phyloP scores from a whole-genome alignment of 1,140 invertebrate genomes.

The Maniola jurtina region DNA sequence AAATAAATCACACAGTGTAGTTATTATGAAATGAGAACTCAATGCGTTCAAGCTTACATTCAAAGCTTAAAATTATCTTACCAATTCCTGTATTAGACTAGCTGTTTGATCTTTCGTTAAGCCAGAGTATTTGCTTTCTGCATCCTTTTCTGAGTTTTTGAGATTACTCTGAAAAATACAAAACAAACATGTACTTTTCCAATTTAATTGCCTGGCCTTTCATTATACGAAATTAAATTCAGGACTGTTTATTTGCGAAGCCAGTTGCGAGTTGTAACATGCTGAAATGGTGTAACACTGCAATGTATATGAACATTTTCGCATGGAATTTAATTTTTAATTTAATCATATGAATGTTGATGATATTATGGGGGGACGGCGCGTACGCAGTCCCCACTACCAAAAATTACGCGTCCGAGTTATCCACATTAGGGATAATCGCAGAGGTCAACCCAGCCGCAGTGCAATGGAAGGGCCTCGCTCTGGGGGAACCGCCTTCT shows the following conservation, averaged over 20 bases:
- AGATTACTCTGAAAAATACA: conserved; percentile 53
- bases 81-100: conserved; percentile 68
- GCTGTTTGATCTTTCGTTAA: conserved; percentile 71
- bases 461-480: conserved; percentile 10
- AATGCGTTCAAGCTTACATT: no score
- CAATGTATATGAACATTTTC: no score
- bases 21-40: no score
- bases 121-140: conserved; percentile 57
- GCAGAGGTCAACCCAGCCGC: conserved; percentile 8
- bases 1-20: no score
- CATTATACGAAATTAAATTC: no score
- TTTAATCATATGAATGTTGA: no score
- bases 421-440: conserved; percentile 38
- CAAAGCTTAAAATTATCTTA: conserved; percentile 25
- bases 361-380: conserved; percentile 35
- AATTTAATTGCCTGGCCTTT: no score
- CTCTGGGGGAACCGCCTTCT: conserved; percentile 10
- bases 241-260: no score
- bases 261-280: no score
- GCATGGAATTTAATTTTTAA: no score
- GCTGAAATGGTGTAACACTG: no score
- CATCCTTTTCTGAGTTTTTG: conserved; percentile 59
- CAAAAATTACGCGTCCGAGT: conserved; percentile 46
- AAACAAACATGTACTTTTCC: no score
- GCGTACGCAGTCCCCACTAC: conserved; percentile 48